Evolutionary conservation across 2,888 invertebrate genomes (phyloP), one percentile per base, ranked within the genome.

Genomic region (Drosophila subsilvestris): DNA sequence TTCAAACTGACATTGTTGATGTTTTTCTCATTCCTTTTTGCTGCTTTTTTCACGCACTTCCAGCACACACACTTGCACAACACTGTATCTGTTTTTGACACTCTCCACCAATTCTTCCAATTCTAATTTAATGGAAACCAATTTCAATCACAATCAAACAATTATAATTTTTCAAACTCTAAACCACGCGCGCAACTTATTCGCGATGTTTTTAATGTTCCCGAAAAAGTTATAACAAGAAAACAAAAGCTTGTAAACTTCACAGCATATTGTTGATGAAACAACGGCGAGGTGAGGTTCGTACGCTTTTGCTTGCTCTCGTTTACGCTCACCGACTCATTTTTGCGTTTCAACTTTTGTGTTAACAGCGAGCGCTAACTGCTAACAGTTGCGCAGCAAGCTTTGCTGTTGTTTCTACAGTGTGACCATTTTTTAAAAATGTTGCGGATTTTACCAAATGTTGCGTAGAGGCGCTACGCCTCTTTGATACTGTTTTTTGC

Each of bases 1-100:
- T 59, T 79, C 63, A 88, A 73, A 75, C 62, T 72, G 53, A 73
- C 83, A 78, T 74, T 76, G 56, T 63, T 60, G 53, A 60, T 58
- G 57, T 85, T 70, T 63, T 79, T 29, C 49, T 25, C 29, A 45
- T 63, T 58, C 47, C 29, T 18, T 58, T 32, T 53, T 54, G 45
- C 51, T 62, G 51, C 68, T 68, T 55, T 54, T 70, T 80, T 61
- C 88, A 83, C 78, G 76, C 83, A 68, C 63, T 22, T 50, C 37
- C 14, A 22, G 54, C 47, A 51, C 63, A 48, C 57, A 63, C 55
- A 25, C 44, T 42, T 55, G 44, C 32, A 27, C 37, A 18, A 22
- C n/a, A 70, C 62, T 49, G 14, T 42, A 69, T 58, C 43, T 1
- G 29, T 50, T 67, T 57, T 56, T 37, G 20, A 56, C 66, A 68